phyloP scores from a whole-genome alignment of 2,797 vertebrate genomes.

The Eulemur rubriventer region DNA sequence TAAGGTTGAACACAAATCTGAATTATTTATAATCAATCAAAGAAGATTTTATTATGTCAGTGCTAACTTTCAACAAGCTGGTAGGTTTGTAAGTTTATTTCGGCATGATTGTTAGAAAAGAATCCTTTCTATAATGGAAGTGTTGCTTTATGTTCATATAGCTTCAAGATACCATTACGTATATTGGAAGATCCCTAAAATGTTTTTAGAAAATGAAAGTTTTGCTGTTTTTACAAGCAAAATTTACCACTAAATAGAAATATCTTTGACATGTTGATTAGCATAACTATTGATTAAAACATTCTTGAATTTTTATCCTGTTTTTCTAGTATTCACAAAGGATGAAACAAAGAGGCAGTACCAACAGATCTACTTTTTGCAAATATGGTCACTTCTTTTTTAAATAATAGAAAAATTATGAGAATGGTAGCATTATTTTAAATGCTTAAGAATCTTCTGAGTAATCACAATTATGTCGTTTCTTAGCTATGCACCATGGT shows the following conservation, averaged over 20 bases:
- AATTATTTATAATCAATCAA: constrained; percentile 8
- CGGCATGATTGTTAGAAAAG: neutral
- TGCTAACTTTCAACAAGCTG: neutral
- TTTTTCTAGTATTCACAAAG: neutral
- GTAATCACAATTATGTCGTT: neutral
- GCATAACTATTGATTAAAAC: neutral
- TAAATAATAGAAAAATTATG: neutral
- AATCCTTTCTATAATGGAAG: neutral
- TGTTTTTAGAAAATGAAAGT: neutral
- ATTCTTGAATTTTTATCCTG: neutral
- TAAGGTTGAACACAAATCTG: neutral
- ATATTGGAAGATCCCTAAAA: neutral
- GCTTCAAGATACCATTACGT: neutral
- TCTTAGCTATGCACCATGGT: neutral
- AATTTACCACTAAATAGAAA: neutral
- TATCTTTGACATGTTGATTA: neutral
- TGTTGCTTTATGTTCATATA: neutral
- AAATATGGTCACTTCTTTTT: neutral
- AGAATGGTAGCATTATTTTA: neutral
- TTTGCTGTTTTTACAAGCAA: neutral
- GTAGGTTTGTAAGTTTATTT: neutral
- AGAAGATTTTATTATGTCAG: neutral
- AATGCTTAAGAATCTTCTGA: neutral
- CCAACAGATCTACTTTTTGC: neutral
- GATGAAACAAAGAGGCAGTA: neutral